Percentiles rank a stretch among this genome's conserved stretches.
Evolutionary conservation across 2,888 invertebrate species (phyloP).

Genomic region (Amphipoea lucens): DNA sequence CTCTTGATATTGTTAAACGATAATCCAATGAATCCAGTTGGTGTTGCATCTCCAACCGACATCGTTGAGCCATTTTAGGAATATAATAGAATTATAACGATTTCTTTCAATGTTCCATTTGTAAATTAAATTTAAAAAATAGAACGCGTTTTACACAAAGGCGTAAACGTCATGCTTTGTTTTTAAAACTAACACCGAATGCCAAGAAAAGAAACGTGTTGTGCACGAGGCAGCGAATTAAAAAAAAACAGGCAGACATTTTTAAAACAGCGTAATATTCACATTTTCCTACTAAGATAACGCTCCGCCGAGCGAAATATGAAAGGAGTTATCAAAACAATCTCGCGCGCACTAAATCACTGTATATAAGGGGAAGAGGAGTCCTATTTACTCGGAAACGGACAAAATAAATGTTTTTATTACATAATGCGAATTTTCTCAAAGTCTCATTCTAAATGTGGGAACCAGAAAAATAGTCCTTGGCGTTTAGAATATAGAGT

Average conservation of each 20-base stretch:
- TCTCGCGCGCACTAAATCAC: constrained; percentile 90
- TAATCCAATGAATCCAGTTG: constrained; percentile 33
- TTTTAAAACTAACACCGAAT: constrained; percentile 73
- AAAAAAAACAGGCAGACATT: constrained; percentile 72
- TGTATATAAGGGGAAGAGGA: constrained; percentile 88
- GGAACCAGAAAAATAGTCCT: constrained; percentile 67
- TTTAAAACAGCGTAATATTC: constrained; percentile 80
- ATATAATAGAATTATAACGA: constrained; percentile 31
- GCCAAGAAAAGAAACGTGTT: constrained; percentile 72
- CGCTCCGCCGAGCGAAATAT: constrained; percentile 87
- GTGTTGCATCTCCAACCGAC: constrained; percentile 27
- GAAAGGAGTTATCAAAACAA: constrained; percentile 89
- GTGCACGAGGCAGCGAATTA: constrained; percentile 56
- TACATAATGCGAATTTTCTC: constrained; percentile 90
- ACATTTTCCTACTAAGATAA: constrained; percentile 88
- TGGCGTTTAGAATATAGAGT: constrained; percentile 66
- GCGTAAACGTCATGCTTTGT: constrained; percentile 62
- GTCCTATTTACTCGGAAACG: constrained; percentile 89
- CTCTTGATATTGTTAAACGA: constrained; percentile 42
- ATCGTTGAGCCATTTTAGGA: constrained; percentile 20
- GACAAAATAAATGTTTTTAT: constrained; percentile 90
- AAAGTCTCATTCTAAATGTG: constrained; percentile 78
- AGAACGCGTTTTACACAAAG: constrained; percentile 58
- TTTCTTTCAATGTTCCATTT: constrained; percentile 61
- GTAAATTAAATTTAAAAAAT: constrained; percentile 66